Percentiles rank a stretch among this genome's conserved stretches.
These are phyloP conservation scores for Seriola rivoliana DNA, from an alignment of 2,113 vertebrate genomes.

Conservation along the genomic window DNA sequence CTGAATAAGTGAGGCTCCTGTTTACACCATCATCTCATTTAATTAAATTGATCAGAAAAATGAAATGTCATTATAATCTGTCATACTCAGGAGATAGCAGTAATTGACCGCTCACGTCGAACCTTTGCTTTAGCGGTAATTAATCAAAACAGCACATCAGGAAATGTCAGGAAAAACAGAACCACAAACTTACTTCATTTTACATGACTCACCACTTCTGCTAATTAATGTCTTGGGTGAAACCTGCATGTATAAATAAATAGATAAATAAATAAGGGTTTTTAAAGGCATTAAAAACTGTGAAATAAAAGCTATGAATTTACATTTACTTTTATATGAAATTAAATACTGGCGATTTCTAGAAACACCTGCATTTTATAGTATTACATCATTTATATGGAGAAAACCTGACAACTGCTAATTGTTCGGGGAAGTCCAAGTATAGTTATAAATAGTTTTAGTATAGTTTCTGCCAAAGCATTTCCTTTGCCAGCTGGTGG, in stretches of 20 bases:
- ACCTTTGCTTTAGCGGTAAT: not conserved
- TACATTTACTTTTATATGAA: not conserved
- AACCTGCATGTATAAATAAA: too few species aligned
- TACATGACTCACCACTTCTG: not conserved
- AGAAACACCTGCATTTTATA: not conserved
- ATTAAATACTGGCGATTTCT: not conserved
- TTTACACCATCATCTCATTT: not conserved
- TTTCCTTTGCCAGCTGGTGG: not conserved
- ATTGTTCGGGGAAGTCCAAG: not conserved
- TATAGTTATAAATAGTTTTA: not conserved
- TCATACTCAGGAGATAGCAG: not conserved
- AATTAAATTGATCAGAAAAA: not conserved
- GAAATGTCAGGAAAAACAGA: not conserved
- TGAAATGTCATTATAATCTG: not conserved
- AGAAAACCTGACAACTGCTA: constrained; percentile 18
- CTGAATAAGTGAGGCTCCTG: not conserved
- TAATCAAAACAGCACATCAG: not conserved
- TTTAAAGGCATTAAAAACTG: not conserved
- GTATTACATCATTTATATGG: constrained; percentile 1
- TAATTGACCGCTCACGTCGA: not conserved
- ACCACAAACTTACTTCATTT: not conserved
- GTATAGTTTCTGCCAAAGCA: constrained; percentile 4
- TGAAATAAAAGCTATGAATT: too few species aligned
- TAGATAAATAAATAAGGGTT: not conserved
- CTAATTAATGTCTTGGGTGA: too few species aligned